These are phyloP conservation scores for Lepetodrilus schrolli DNA, from an alignment of 2,888 invertebrate genomes.

Conservation along the genomic window DNA sequence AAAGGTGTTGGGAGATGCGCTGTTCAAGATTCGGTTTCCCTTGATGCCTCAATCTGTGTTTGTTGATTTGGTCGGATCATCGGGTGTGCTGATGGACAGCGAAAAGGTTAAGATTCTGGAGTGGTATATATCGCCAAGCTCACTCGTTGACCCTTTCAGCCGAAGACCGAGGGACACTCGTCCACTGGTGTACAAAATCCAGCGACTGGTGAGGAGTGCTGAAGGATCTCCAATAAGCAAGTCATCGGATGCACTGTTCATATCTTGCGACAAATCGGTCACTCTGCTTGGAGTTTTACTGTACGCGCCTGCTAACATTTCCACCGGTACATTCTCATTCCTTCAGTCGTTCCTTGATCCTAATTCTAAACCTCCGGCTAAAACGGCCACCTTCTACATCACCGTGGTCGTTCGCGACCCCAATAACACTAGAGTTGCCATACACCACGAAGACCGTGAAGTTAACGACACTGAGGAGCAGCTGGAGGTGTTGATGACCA, in stretches of 20 bases:
- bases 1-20: not conserved
- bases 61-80: not conserved
- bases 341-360: not conserved
- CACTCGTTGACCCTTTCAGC: not conserved
- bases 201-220: not conserved
- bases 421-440: not conserved
- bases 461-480: not conserved
- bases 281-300: not conserved
- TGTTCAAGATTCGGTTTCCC: not conserved
- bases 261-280: not conserved
- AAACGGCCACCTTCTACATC: not conserved
- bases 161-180: not conserved
- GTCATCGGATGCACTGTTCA: not conserved
- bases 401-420: not conserved
- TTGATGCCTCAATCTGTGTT: not conserved
- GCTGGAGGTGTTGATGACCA: not conserved
- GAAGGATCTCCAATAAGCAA: not conserved
- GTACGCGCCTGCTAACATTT: slow-evolving; percentile 1
- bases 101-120: not conserved
- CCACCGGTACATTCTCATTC: not conserved
- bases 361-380: not conserved
- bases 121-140: not conserved
- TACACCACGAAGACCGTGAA: not conserved
- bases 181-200: not conserved
- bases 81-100: not conserved